Conservation (phyloP, 2,888 invertebrate genomes). For the Tinea semifulvella region DNA sequence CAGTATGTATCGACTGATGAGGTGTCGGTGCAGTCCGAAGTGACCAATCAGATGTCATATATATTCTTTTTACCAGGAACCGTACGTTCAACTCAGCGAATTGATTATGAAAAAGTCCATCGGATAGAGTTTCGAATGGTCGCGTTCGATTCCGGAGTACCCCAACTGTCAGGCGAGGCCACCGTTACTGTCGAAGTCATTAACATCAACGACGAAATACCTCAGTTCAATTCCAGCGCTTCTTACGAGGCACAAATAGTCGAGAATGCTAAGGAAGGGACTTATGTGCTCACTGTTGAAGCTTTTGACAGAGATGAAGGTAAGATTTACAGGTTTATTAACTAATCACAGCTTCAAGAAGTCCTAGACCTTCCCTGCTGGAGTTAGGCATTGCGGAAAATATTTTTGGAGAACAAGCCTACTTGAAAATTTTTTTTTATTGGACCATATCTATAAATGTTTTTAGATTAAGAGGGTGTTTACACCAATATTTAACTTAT, state of each 20-base stretch:
- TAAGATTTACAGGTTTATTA: slow-evolving; percentile 27
- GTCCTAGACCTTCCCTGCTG: too few species aligned
- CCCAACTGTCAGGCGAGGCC: slow-evolving; percentile 81
- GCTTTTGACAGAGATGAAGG: slow-evolving; percentile 84
- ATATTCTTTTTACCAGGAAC: slow-evolving; percentile 62
- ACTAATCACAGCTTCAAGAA: too few species aligned
- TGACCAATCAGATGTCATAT: background rate
- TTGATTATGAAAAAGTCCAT: slow-evolving; percentile 86
- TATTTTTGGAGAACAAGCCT: too few species aligned
- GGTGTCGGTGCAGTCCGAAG: too few species aligned
- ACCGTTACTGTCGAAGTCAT: slow-evolving; percentile 78
- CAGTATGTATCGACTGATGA: too few species aligned
- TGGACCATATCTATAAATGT: too few species aligned
- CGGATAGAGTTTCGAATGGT: slow-evolving; percentile 80
- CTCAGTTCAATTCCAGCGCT: slow-evolving; percentile 72
- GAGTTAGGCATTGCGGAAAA: too few species aligned
- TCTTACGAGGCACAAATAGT: slow-evolving; percentile 75
- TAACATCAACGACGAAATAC: slow-evolving; percentile 90
- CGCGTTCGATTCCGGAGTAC: slow-evolving; percentile 88
- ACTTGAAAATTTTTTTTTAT: too few species aligned
- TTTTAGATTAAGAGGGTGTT: too few species aligned
- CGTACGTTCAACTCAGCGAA: slow-evolving; percentile 76
- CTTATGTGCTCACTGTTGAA: slow-evolving; percentile 74
- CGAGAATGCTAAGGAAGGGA: slow-evolving; percentile 80
- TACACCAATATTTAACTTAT: too few species aligned